Evolutionary conservation across 2,888 invertebrate genomes (phyloP).

Genomic region (Drosophila pegasa): DNA sequence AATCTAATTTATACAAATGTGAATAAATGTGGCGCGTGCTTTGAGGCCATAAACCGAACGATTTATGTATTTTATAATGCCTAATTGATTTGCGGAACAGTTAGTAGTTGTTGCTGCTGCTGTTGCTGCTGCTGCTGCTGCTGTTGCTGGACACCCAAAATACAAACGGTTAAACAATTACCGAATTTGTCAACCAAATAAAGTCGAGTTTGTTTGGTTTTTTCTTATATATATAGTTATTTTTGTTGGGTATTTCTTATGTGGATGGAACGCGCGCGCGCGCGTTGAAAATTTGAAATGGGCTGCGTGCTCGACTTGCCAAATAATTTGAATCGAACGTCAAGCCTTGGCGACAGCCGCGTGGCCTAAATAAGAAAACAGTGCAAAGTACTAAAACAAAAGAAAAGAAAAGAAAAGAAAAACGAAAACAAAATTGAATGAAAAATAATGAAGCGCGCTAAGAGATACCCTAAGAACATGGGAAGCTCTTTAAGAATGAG

Average conservation of each 20-base stretch:
- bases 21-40: conserved; percentile 60
- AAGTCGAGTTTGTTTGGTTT: not conserved
- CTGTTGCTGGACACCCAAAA: conserved; percentile 10
- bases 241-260: conserved; percentile 23
- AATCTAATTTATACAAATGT: conserved; percentile 40
- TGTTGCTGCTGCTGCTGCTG: not conserved
- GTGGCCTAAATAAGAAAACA: conserved; percentile 74
- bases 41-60: conserved; percentile 42
- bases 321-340: conserved; percentile 57
- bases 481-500: not conserved
- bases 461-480: not conserved
- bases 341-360: conserved; percentile 62
- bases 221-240: conserved; percentile 12
- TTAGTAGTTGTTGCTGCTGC: conserved; percentile 15
- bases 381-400: conserved; percentile 29
- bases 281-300: conserved; percentile 66
- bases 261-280: conserved; percentile 24
- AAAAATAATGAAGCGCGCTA: not conserved
- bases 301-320: conserved; percentile 70
- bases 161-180: conserved; percentile 33
- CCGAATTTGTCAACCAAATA: conserved; percentile 37
- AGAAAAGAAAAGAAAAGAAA: not conserved
- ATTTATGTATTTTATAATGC: conserved; percentile 67
- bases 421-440: not conserved
- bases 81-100: conserved; percentile 70